These are phyloP conservation scores for Morpho achilles DNA, from an alignment of 2,888 invertebrate species.

Conservation along the genomic window DNA sequence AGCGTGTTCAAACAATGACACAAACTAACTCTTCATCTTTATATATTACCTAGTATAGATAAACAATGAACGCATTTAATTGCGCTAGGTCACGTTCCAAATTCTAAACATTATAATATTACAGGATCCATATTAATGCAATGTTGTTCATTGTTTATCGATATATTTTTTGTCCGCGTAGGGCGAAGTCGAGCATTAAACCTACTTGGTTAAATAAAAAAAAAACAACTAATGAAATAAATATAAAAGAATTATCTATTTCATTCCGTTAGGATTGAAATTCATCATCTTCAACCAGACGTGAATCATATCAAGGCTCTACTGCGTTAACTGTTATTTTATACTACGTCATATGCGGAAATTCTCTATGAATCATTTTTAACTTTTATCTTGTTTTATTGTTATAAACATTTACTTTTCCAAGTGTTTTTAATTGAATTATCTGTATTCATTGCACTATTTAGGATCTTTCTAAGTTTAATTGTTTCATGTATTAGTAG, in stretches of 20 bases:
- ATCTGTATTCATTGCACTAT: no score
- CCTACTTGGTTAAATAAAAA: no score
- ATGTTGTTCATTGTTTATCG: neutral
- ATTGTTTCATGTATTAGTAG: no score
- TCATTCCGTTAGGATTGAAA: no score
- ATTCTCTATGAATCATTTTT: conserved; percentile 5
- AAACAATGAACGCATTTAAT: conserved; percentile 25
- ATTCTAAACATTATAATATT: conserved; percentile 14
- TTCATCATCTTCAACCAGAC: conserved; percentile 3
- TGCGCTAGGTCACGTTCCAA: conserved; percentile 38
- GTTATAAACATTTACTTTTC: no score
- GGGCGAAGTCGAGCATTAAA: no score
- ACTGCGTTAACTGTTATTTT: conserved; percentile 16
- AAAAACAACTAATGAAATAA: no score
- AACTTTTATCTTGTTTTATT: neutral
- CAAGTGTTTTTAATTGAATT: no score
- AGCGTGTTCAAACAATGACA: no score
- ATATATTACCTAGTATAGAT: neutral
- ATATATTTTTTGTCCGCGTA: neutral
- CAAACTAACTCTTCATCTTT: no score
- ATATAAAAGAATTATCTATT: no score
- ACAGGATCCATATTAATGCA: neutral
- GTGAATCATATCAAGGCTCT: conserved; percentile 15
- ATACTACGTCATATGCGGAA: conserved; percentile 7
- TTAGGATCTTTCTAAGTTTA: no score